Evolutionary conservation across 2,797 vertebrate genomes (phyloP), one percentile per base, ranked within the genome.

Genomic region (Lithobates pipiens): DNA sequence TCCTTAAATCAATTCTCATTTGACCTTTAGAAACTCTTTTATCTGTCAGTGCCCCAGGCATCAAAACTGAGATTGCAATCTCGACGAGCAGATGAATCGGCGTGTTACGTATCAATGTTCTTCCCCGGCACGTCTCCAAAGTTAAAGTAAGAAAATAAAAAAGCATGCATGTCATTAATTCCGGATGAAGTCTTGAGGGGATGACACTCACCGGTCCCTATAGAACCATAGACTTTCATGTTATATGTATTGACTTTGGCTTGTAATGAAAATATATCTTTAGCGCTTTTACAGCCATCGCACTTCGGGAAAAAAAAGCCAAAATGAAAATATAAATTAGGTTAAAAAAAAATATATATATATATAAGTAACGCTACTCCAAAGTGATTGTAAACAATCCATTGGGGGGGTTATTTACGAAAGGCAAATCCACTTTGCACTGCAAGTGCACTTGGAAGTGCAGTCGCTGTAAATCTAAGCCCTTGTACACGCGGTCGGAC

Each of bases 11-110:
- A 77, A 77, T 84, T 77, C 82, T 84, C 67, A 77, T 42, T 77
- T 84, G 75, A 84, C 75, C 75, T 84, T 84, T 84, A 57, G 50
- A 61, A 77, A 63, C 15, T 77, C 50, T 84, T 80, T 84, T 77
- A 84, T 84, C 44, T 77, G 34, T 63, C 36, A 71, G 16, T 71
- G 82, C 82, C 67, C 75, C 69, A 61, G 82, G 82, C 82, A 72
- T 84, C 46, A 76, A 69, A 76, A 76, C 61, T 76, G 68, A 76
- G 42, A 83, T 39, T 70, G 73, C 32, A 25, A 83, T 76, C 75
- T 77, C 63, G 1, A 46, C n/a, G 27, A 77, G 46, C 25, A 85
- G 76, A 85, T 85, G 18, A 65, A 85, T 79, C 68, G 50, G 57
- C 76, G n/a, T n/a, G 69, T 79, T 79, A 65, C 36, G 32, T 85